These are phyloP conservation scores for Callosobruchus maculatus DNA, from an alignment of 2,888 invertebrate genomes.

Conservation along the genomic window DNA sequence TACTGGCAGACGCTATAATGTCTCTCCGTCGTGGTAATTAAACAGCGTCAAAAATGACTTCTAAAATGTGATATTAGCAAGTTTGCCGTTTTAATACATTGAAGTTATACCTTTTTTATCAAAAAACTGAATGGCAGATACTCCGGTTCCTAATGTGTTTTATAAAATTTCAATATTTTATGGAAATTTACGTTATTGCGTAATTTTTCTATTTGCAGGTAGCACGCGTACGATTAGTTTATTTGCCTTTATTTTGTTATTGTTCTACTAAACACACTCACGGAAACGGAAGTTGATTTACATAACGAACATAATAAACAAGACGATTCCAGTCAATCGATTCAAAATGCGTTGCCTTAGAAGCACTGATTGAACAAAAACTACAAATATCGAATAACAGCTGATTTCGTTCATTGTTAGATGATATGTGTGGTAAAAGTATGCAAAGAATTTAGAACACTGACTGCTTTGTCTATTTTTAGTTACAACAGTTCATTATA, in stretches of 20 bases:
- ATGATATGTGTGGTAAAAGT: not conserved
- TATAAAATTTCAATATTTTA: too few relatives aligned
- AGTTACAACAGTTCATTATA: not conserved
- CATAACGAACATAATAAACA: not conserved
- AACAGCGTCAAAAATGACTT: too few relatives aligned
- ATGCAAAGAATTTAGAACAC: not conserved
- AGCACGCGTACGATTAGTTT: not conserved
- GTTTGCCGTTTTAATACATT: too few relatives aligned
- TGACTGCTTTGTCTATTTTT: not conserved
- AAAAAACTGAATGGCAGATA: too few relatives aligned
- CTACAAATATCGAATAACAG: not conserved
- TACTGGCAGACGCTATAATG: too few relatives aligned
- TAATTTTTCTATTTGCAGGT: too few relatives aligned
- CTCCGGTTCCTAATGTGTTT: too few relatives aligned
- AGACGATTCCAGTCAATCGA: not conserved
- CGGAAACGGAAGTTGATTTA: not conserved
- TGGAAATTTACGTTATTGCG: too few relatives aligned
- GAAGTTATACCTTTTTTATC: too few relatives aligned
- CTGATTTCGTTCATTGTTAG: not conserved
- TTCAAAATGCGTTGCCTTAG: not conserved
- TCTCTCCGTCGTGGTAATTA: too few relatives aligned
- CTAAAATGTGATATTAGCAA: too few relatives aligned
- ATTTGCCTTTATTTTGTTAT: not conserved
- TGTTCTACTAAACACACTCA: not conserved
- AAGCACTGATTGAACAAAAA: too few relatives aligned